Evolutionary conservation across 2,797 vertebrate genomes (phyloP), one percentile per base, ranked within the genome.

Genomic region (Thripadectes ignobilis): DNA sequence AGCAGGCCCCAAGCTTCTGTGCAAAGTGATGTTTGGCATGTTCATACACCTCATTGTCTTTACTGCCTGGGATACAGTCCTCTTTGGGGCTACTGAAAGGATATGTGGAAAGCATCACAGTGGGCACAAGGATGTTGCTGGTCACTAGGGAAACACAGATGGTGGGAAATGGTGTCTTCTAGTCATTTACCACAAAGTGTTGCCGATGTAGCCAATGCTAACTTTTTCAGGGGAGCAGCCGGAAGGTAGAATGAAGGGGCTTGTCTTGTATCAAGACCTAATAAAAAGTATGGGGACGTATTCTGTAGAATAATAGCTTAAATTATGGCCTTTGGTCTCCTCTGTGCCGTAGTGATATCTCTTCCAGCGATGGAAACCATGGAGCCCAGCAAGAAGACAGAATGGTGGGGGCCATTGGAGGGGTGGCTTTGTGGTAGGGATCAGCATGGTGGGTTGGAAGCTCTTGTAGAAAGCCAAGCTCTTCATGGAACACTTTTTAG

Each of bases 1-100:
- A 93, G 76, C 95, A 97, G 95, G 91, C 88, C 88, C 89, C 82
- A 66, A 93, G 85, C 82, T 84, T 85, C 95, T 58, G 58, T 94
- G 78, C 91, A 67, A 74, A 94, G 72, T 45, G 81, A 45, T 19
- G 78, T 89, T 83, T 94, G 93, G 46, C 0, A 0, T 84, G 76
- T 85, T 68, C 71, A 3, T 43, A 36, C 58, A 76, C n/a, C 74
- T 94, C 2, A 0, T 52, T 91, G 71, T 84, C 85, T 92, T 84
- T 89, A 86, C 82, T 93, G 76, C 85, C 76, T 86, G 83, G 72
- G 54, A 67, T 54, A 18, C 72, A 84, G 39, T 34, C 52, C 74
- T 91, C 15, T 21, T n/a, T 46, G 86, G 79, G 93, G 58, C 79
- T 81, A 5, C 91, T 78, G 62, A 62, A 72, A 34, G 54, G 48